phyloP scores from a whole-genome alignment of 2,113 vertebrate genomes.

The Callionymus lyra region DNA sequence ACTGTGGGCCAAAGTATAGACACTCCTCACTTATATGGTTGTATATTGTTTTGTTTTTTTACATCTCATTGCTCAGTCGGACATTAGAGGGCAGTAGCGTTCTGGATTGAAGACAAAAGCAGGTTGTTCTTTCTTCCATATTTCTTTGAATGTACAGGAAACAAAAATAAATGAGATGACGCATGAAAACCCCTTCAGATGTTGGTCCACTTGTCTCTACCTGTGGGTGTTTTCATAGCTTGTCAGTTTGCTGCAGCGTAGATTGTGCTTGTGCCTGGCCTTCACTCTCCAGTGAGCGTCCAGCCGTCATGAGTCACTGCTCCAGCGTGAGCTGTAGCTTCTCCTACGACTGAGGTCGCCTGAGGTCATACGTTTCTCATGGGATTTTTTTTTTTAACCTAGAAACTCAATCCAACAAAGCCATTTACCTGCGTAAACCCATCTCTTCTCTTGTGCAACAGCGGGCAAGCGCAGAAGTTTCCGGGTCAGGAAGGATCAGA shows the following conservation, averaged over 20 bases:
- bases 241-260: background rate
- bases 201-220: no score
- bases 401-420: constrained; percentile 45
- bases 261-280: constrained; percentile 42
- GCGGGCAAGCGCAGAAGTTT: constrained; percentile 86
- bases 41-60: no score
- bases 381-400: constrained; percentile 72
- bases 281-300: constrained; percentile 12
- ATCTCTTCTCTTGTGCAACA: constrained; percentile 35
- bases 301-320: constrained; percentile 21
- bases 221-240: background rate
- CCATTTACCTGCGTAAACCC: background rate
- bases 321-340: constrained; percentile 70
- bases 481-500: constrained; percentile 73
- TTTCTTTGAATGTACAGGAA: no score
- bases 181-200: no score
- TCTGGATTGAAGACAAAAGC: no score
- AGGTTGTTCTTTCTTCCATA: no score
- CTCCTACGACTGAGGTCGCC: constrained; percentile 64
- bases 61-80: no score
- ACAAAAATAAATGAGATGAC: no score
- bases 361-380: constrained; percentile 70
- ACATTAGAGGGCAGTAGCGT: no score
- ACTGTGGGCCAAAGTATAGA: no score
- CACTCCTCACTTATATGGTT: no score